Evolutionary conservation across 1,140 invertebrate species (phyloP).

Genomic region (Aleiodes sp.): DNA sequence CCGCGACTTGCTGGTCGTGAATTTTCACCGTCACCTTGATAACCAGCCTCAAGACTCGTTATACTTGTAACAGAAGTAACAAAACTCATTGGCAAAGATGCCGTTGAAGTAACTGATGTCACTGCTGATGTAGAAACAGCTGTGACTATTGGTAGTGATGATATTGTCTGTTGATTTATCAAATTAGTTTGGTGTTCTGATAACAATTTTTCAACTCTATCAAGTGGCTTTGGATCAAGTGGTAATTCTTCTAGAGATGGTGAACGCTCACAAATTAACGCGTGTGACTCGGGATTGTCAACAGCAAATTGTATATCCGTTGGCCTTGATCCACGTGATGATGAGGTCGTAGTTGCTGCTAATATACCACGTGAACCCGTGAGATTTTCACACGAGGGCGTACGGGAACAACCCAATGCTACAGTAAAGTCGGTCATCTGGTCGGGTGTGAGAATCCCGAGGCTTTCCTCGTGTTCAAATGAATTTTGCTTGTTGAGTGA

Average conservation of each 20-base stretch:
- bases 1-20: conserved; percentile 80
- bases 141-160: conserved; percentile 32
- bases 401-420: conserved; percentile 67
- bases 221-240: conserved; percentile 70
- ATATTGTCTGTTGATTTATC: not conserved
- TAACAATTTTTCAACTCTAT: conserved; percentile 22
- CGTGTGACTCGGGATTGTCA: conserved; percentile 54
- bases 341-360: conserved; percentile 45
- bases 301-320: conserved; percentile 37
- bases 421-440: conserved; percentile 81
- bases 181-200: too few relatives aligned
- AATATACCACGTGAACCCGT: conserved; percentile 46
- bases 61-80: conserved; percentile 86
- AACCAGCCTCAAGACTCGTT: conserved; percentile 84
- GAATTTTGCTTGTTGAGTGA: conserved; percentile 78
- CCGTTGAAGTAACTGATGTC: conserved; percentile 63
- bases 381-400: conserved; percentile 67
- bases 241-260: conserved; percentile 85
- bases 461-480: conserved; percentile 79
- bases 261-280: conserved; percentile 71
- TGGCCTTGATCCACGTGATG: conserved; percentile 37
- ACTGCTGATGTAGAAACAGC: conserved; percentile 67
- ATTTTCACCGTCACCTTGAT: conserved; percentile 87
- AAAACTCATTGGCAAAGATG: conserved; percentile 71
- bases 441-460: conserved; percentile 86